A percentile compares a stretch with the other conserved stretches of the same genome.
phyloP scores from a whole-genome alignment of 1,140 invertebrate genomes.

The Nixonia krombeini region DNA sequence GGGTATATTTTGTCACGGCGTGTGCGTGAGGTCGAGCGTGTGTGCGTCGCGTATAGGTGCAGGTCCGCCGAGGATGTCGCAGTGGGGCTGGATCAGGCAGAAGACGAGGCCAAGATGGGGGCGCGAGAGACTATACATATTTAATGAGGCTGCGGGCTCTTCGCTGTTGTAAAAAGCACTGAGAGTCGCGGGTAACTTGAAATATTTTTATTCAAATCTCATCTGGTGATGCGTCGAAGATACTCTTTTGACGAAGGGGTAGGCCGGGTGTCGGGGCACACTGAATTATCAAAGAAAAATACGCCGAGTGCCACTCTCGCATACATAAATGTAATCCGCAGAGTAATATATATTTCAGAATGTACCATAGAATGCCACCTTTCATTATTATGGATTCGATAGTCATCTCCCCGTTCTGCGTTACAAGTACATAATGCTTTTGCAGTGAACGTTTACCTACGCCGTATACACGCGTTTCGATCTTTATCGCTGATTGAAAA shows the following conservation, averaged over 20 bases:
- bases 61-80: constrained; percentile 26
- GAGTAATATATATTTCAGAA: constrained; percentile 51
- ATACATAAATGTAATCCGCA: constrained; percentile 50
- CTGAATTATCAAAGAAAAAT: constrained; percentile 49
- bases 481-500: no score
- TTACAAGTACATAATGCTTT: no score
- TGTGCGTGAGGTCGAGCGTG: neutral
- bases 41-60: neutral
- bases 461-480: no score
- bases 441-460: no score
- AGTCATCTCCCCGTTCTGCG: constrained; percentile 26
- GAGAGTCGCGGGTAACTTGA: constrained; percentile 39
- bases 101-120: constrained; percentile 38
- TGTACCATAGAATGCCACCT: constrained; percentile 26
- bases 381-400: constrained; percentile 44
- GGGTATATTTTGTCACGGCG: constrained; percentile 29
- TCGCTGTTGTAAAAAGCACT: constrained; percentile 48
- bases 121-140: constrained; percentile 48
- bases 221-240: constrained; percentile 46
- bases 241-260: constrained; percentile 47
- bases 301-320: constrained; percentile 37
- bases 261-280: constrained; percentile 8
- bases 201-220: constrained; percentile 54
- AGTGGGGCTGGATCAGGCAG: constrained; percentile 26
- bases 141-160: constrained; percentile 48